These are phyloP conservation scores for Batillaria attramentaria DNA, from an alignment of 1,140 invertebrate species.

Conservation along the genomic window DNA sequence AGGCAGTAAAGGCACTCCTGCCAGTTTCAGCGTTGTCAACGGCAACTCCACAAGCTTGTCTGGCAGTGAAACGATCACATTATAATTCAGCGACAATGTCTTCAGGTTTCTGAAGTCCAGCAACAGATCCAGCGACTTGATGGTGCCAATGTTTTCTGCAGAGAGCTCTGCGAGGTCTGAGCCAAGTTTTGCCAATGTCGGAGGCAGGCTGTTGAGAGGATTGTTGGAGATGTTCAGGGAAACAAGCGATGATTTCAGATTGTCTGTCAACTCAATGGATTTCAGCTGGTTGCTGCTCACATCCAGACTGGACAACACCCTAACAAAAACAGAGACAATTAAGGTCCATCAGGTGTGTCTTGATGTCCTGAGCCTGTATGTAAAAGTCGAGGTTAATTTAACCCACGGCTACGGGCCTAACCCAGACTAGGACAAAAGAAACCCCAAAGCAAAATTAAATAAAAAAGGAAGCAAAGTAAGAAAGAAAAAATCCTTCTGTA, in stretches of 20 bases:
- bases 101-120: constrained; percentile 43
- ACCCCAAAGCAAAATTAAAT: no score
- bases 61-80: constrained; percentile 39
- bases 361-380: no score
- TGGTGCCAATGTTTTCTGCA: constrained; percentile 56
- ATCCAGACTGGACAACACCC: not conserved
- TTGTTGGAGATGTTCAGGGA: constrained; percentile 53
- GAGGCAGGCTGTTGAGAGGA: constrained; percentile 52
- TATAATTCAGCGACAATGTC: constrained; percentile 44
- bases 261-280: constrained; percentile 26
- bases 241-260: not conserved
- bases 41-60: constrained; percentile 13
- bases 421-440: no score
- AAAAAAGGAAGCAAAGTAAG: no score
- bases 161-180: no score
- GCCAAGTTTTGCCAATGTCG: constrained; percentile 37
- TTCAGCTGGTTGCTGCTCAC: constrained; percentile 22
- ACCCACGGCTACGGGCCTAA: no score
- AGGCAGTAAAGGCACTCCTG: constrained; percentile 42
- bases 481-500: no score
- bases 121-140: constrained; percentile 40
- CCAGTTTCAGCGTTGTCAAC: constrained; percentile 45
- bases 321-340: no score
- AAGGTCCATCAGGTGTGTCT: no score
- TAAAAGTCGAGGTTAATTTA: no score